Evolutionary conservation across 2,113 vertebrate genomes (phyloP).

Genomic region (Mormyrus iriodes): DNA sequence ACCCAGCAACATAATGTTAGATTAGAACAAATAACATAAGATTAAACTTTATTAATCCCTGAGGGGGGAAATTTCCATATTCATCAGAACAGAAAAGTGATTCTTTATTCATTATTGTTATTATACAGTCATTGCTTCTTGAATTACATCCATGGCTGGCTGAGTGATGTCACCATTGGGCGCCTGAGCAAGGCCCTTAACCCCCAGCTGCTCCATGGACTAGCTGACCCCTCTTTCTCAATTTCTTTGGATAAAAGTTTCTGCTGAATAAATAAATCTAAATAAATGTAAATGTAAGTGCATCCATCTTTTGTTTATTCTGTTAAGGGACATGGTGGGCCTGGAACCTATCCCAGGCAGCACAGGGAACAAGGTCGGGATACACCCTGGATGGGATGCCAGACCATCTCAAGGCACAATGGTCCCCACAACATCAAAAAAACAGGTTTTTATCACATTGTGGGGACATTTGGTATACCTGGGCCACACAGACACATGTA

Average conservation of each 20-base stretch:
- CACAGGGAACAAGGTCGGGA: not conserved
- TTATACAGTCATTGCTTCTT: not conserved
- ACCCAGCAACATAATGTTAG: not conserved
- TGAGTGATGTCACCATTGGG: not conserved
- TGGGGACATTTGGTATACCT: not conserved
- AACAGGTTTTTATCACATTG: not conserved
- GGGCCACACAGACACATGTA: not conserved
- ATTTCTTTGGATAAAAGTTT: not conserved
- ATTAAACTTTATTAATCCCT: not conserved
- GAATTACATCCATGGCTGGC: not conserved
- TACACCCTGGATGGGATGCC: not conserved
- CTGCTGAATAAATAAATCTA: not conserved
- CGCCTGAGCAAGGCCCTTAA: not conserved
- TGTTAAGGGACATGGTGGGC: not conserved
- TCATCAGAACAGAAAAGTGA: not conserved
- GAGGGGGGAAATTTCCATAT: not conserved
- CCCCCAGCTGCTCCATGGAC: not conserved
- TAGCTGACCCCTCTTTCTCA: not conserved
- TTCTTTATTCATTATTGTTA: not conserved
- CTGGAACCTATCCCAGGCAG: not conserved
- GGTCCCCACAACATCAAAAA: not conserved
- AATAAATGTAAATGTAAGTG: not conserved
- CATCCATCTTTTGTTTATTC: not conserved
- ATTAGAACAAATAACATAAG: not conserved
- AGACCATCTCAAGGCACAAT: not conserved